These are phyloP conservation scores for Hypotaenidia okinawae DNA, from an alignment of 2,797 vertebrate species.

Conservation along the genomic window DNA sequence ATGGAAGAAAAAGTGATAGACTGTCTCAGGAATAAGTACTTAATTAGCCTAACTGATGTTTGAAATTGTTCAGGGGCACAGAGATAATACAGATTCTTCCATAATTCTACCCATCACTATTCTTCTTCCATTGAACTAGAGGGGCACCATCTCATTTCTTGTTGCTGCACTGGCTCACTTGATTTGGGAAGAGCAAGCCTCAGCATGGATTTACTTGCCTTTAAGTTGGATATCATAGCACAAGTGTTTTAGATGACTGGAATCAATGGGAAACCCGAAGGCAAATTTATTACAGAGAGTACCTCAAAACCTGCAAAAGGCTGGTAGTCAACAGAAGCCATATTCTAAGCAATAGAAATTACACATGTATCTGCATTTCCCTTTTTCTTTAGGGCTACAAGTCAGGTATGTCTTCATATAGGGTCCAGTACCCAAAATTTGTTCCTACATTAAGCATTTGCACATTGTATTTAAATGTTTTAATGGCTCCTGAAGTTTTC, in stretches of 20 bases:
- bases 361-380: background rate
- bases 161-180: background rate
- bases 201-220: background rate
- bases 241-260: background rate
- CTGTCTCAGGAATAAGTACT: background rate
- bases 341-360: background rate
- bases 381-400: background rate
- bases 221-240: background rate
- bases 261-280: background rate
- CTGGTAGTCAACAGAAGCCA: background rate
- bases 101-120: background rate
- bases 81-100: background rate
- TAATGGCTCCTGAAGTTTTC: background rate
- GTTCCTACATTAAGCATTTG: background rate
- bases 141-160: background rate
- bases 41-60: background rate
- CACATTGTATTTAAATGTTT: background rate
- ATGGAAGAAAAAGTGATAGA: background rate
- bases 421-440: background rate
- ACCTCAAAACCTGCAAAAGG: background rate
- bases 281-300: fast-evolving
- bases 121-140: background rate
- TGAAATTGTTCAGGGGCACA: background rate
- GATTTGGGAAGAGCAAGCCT: background rate
- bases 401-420: background rate